phyloP scores from a whole-genome alignment of 2,113 vertebrate genomes.

The Terrapene triunguis region DNA sequence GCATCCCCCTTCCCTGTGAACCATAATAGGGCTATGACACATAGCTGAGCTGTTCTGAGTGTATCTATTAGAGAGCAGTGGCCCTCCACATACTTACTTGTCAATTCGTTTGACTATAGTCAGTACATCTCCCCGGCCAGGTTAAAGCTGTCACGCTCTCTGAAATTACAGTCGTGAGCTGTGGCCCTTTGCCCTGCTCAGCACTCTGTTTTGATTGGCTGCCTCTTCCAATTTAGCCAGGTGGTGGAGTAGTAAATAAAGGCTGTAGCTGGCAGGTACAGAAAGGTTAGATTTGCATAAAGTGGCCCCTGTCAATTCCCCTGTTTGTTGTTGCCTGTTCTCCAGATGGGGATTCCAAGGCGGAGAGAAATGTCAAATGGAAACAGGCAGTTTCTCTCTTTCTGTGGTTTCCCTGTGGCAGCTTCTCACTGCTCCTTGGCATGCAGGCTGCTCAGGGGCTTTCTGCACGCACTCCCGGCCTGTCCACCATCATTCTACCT shows the following conservation, averaged over 20 bases:
- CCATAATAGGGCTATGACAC: fast-evolving
- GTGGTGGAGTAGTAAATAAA: conserved; percentile 21
- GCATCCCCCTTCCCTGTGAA: background rate
- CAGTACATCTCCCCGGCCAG: background rate
- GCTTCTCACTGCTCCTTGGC: conserved; percentile 20
- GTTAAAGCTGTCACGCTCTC: background rate
- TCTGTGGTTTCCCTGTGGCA: background rate
- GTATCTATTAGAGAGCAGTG: background rate
- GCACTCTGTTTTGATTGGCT: background rate
- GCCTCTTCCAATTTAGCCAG: background rate
- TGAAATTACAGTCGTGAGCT: background rate
- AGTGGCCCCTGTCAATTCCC: conserved; percentile 40
- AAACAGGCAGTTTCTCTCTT: conserved; percentile 53
- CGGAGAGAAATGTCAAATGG: conserved; percentile 63
- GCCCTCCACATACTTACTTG: background rate
- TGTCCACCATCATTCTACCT: background rate
- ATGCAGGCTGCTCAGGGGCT: background rate
- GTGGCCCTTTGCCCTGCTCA: conserved; percentile 17
- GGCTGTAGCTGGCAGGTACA: conserved; percentile 41
- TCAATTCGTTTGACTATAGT: background rate
- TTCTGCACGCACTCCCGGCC: background rate
- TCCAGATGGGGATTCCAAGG: conserved; percentile 46
- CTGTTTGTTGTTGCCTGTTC: conserved; percentile 40
- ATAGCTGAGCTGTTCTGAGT: background rate
- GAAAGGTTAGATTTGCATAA: conserved; percentile 72